phyloP scores from a whole-genome alignment of 2,113 vertebrate genomes.

The Crotalus helleri region DNA sequence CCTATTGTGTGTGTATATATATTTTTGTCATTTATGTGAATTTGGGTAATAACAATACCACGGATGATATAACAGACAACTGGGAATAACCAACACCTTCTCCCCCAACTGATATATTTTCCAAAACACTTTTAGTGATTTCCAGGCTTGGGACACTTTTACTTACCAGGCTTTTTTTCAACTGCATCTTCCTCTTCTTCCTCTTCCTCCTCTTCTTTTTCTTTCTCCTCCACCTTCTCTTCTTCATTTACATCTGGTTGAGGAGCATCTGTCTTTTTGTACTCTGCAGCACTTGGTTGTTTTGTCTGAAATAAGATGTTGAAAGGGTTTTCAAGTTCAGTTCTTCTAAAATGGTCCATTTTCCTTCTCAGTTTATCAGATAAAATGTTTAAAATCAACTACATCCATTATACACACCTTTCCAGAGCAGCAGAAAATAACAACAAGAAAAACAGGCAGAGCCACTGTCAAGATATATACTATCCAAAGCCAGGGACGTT shows the following conservation, averaged over 20 bases:
- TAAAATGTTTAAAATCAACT: not conserved
- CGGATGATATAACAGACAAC: not conserved
- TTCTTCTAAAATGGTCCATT: not conserved
- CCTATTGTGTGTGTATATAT: not conserved
- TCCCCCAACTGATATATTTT: not conserved
- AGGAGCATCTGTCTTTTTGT: conserved; percentile 95
- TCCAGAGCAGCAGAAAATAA: conserved; percentile 96
- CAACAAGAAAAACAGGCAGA: conserved; percentile 86
- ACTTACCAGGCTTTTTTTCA: conserved; percentile 76
- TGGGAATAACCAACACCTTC: not conserved
- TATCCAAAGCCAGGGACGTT: conserved; percentile 95
- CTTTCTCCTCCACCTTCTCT: conserved; percentile 74
- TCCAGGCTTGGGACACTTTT: not conserved
- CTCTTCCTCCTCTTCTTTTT: conserved; percentile 56
- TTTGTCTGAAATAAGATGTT: conserved; percentile 72
- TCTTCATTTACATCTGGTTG: conserved; percentile 93
- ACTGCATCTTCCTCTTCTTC: conserved; percentile 57
- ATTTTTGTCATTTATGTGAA: not conserved
- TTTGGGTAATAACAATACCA: not conserved
- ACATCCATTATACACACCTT: conserved; percentile 77
- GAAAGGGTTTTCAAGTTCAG: not conserved
- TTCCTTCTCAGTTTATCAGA: not conserved
- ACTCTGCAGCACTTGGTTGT: conserved; percentile 80
- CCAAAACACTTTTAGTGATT: not conserved
- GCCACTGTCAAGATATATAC: conserved; percentile 93